Percentiles rank a stretch among this genome's conserved stretches.
Conservation (phyloP, 2,797 vertebrate species). For the Anguilla megastoma region DNA sequence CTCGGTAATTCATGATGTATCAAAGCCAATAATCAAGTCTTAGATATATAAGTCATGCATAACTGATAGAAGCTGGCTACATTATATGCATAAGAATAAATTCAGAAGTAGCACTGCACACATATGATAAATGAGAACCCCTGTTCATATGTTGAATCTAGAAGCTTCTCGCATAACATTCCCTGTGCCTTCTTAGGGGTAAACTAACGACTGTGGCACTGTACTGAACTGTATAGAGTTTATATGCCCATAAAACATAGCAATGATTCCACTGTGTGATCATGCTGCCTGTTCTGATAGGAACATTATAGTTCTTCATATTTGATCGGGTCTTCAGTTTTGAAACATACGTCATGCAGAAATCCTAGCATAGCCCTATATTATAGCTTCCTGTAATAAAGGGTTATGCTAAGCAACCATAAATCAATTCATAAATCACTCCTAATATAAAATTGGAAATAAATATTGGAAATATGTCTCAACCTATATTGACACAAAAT, state of each 20-base stretch:
- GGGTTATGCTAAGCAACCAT: background rate
- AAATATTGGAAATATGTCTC: slow-evolving; percentile 9
- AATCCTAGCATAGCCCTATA: background rate
- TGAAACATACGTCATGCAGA: background rate
- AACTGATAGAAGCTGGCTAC: background rate
- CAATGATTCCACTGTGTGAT: background rate
- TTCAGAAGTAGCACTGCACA: background rate
- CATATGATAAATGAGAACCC: background rate
- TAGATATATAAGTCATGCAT: background rate
- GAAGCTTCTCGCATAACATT: background rate
- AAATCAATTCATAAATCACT: background rate
- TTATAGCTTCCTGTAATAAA: background rate
- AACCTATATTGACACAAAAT: background rate
- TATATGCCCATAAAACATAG: background rate
- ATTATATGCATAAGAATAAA: background rate
- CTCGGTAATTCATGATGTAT: background rate
- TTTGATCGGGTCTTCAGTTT: background rate
- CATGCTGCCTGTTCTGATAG: background rate
- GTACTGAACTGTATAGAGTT: background rate
- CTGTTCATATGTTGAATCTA: background rate
- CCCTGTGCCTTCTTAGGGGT: background rate
- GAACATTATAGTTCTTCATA: background rate
- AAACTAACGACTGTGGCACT: background rate
- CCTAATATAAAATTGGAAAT: background rate
- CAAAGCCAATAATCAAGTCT: background rate